A percentile compares a stretch with the other conserved stretches of the same genome.
Evolutionary conservation across 1,140 invertebrate genomes (phyloP).

Genomic region (Diachasmimorpha longicaudata): DNA sequence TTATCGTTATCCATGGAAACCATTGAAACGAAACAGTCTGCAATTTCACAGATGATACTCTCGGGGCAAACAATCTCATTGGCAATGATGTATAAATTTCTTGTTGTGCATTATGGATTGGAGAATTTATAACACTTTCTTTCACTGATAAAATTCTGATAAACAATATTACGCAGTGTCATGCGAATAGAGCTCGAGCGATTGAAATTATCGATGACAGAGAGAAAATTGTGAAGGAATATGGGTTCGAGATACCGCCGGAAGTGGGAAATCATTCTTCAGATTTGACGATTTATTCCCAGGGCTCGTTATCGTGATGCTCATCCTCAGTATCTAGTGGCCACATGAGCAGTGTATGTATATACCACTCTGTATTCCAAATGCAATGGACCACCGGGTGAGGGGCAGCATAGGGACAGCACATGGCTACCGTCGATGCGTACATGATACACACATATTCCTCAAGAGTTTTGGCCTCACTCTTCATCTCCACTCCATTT

Average conservation of each 20-base stretch:
- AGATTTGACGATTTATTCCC: slow-evolving; percentile 16
- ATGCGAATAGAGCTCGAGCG: not conserved
- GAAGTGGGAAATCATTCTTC: slow-evolving; percentile 1
- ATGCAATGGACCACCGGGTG: slow-evolving; percentile 33
- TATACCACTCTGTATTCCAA: slow-evolving; percentile 23
- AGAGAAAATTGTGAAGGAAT: not conserved
- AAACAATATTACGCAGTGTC: no score
- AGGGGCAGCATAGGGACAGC: slow-evolving; percentile 11
- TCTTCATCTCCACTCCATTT: slow-evolving; percentile 14
- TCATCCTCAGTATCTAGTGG: slow-evolving; percentile 13
- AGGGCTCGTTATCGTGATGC: slow-evolving; percentile 26
- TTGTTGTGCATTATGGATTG: not conserved
- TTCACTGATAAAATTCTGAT: no score
- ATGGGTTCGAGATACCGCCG: not conserved
- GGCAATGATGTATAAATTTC: not conserved
- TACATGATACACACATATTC: slow-evolving; percentile 13
- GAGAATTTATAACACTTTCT: no score
- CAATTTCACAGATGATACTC: no score
- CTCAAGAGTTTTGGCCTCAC: not conserved
- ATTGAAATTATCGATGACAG: not conserved
- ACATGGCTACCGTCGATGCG: slow-evolving; percentile 25
- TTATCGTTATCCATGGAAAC: not conserved
- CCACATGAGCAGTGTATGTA: slow-evolving; percentile 18
- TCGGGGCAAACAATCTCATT: not conserved
- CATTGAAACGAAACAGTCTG: no score